phyloP scores from a whole-genome alignment of 2,888 invertebrate species.

The Pristionchus japonicus region DNA sequence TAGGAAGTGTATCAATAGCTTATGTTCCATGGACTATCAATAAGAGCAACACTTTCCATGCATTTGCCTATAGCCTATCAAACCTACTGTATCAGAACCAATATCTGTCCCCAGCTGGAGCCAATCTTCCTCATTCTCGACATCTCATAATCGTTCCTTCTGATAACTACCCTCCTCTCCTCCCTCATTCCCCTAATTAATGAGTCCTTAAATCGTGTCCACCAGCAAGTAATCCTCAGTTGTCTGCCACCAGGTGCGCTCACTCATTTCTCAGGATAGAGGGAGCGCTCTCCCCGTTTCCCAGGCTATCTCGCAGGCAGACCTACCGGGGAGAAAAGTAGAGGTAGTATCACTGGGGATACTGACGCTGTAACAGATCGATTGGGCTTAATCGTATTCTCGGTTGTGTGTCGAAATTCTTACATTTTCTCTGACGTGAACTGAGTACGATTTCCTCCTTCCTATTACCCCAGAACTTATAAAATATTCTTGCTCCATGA shows the following conservation, averaged over 20 bases:
- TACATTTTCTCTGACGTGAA: not conserved
- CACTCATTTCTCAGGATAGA: not conserved
- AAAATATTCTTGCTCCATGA: too few species aligned
- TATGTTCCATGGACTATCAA: not conserved
- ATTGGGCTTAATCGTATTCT: too few species aligned
- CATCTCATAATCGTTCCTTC: not conserved
- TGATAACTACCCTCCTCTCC: too few species aligned
- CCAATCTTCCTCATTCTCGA: not conserved
- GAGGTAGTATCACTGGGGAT: not conserved
- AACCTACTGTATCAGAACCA: not conserved
- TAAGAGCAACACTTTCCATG: not conserved
- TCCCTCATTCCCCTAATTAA: not conserved
- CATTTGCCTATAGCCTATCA: too few species aligned
- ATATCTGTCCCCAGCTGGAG: not conserved
- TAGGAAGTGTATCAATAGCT: too few species aligned
- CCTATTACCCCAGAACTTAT: too few species aligned
- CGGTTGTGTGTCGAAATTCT: not conserved
- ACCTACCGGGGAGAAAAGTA: not conserved
- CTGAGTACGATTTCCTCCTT: not conserved
- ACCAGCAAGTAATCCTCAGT: not conserved
- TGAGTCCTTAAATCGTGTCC: slow-evolving; percentile 2
- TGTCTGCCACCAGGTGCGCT: not conserved
- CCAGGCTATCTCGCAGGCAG: not conserved
- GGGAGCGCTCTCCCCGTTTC: not conserved
- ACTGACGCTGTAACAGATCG: not conserved